phyloP scores from a whole-genome alignment of 2,113 vertebrate genomes.

The Sylvietta virens region DNA sequence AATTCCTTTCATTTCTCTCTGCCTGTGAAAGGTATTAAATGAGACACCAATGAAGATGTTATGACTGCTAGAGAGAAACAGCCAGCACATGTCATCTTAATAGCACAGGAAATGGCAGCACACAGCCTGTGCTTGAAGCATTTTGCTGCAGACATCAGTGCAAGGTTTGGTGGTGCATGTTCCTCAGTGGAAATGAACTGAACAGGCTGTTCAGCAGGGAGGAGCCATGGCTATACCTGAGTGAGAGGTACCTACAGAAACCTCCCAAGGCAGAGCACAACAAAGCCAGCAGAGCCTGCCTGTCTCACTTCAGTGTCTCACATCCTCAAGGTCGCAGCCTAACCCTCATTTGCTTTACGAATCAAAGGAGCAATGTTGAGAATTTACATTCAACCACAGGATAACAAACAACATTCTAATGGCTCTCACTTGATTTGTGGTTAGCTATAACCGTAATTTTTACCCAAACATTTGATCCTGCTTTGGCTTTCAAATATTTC shows the following conservation, averaged over 20 bases:
- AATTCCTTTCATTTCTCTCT: neutral
- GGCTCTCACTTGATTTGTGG: constrained; percentile 53
- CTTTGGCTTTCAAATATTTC: constrained; percentile 60
- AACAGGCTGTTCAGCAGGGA: neutral
- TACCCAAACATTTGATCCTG: constrained; percentile 63
- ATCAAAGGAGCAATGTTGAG: constrained; percentile 9
- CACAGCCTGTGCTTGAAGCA: neutral
- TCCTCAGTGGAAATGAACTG: neutral
- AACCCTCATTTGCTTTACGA: neutral
- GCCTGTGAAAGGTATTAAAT: neutral
- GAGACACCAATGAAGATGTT: neutral
- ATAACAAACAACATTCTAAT: constrained; percentile 38
- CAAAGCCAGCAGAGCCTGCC: neutral
- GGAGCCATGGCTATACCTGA: neutral
- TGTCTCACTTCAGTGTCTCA: neutral
- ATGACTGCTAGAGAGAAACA: neutral
- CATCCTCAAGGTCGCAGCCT: neutral
- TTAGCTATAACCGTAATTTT: constrained; percentile 45
- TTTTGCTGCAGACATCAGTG: neutral
- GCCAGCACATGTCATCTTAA: neutral
- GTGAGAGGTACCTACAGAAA: neutral
- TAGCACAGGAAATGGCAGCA: neutral
- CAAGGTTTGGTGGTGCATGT: neutral
- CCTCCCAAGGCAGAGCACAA: neutral
- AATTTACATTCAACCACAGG: neutral